Conservation (phyloP, 2,113 vertebrate species). For the Lynx canadensis region DNA sequence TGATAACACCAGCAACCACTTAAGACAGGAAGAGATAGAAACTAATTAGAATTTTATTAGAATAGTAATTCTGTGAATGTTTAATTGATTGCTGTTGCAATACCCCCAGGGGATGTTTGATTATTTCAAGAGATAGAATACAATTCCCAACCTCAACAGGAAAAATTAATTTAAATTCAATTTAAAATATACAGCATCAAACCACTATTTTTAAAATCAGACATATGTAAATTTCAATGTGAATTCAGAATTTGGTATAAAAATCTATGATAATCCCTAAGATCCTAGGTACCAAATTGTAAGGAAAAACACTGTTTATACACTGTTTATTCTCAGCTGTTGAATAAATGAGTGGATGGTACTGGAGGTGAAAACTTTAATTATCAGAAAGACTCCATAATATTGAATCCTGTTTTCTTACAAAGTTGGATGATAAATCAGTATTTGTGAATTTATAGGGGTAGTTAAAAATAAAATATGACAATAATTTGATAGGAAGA, state of each 20-base stretch:
- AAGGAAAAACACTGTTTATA: neutral
- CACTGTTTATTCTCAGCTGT: neutral
- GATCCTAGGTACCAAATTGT: neutral
- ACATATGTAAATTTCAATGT: neutral
- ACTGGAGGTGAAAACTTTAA: neutral
- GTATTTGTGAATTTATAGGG: neutral
- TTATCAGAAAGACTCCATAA: neutral
- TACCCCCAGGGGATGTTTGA: neutral
- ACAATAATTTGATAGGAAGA: neutral
- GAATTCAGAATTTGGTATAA: neutral
- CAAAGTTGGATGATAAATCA: neutral
- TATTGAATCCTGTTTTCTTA: neutral
- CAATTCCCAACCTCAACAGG: neutral
- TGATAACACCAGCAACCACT: neutral
- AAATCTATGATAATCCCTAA: neutral
- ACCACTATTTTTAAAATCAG: neutral
- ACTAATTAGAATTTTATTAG: slow-evolving; percentile 63
- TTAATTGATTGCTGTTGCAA: slow-evolving; percentile 54
- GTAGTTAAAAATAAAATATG: neutral
- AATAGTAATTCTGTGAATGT: slow-evolving; percentile 29
- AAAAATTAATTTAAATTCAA: slow-evolving; percentile 38
- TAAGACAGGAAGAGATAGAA: slow-evolving; percentile 35
- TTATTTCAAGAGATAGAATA: slow-evolving; percentile 38
- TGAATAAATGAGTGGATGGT: neutral
- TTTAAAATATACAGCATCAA: neutral